phyloP scores from a whole-genome alignment of 1,140 invertebrate species.

The Octopus sinensis region DNA sequence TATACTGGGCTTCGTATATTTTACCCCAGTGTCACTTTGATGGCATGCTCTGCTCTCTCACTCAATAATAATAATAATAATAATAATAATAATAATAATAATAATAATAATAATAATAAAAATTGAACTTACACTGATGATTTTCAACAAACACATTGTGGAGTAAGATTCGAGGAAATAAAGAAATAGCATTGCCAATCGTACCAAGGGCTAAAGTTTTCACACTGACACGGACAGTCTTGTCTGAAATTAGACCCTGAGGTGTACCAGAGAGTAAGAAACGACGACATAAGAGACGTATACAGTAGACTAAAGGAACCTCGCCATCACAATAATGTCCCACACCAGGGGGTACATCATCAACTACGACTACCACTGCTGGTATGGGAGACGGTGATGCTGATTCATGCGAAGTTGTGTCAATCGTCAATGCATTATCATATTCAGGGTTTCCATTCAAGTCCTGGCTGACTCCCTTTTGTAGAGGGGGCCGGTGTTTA shows the following conservation, averaged over 20 bases:
- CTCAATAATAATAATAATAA: no score
- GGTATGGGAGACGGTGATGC: conserved; percentile 14
- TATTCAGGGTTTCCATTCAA: conserved; percentile 52
- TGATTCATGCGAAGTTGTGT: neutral
- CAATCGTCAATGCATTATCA: conserved; percentile 14
- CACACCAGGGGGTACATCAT: conserved; percentile 24
- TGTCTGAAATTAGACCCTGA: conserved; percentile 66
- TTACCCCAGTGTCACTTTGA: no score
- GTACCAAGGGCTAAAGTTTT: conserved; percentile 78
- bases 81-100: no score
- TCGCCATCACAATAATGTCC: conserved; percentile 55
- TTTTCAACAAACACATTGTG: conserved; percentile 58
- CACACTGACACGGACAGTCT: conserved; percentile 74
- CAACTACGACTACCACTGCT: neutral
- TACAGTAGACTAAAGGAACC: conserved; percentile 71
- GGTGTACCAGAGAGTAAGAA: conserved; percentile 72
- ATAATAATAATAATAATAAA: no score
- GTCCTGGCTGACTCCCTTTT: conserved; percentile 37
- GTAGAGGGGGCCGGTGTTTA: conserved; percentile 21
- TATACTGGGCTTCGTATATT: no score
- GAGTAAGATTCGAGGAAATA: conserved; percentile 71
- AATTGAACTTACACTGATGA: neutral
- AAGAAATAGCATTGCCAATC: conserved; percentile 67
- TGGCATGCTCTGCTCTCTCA: no score
- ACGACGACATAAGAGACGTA: conserved; percentile 70